A percentile compares a stretch with the other conserved stretches of the same genome.
phyloP scores from a whole-genome alignment of 1,140 invertebrate genomes.

The Wiebesia pumilae region DNA sequence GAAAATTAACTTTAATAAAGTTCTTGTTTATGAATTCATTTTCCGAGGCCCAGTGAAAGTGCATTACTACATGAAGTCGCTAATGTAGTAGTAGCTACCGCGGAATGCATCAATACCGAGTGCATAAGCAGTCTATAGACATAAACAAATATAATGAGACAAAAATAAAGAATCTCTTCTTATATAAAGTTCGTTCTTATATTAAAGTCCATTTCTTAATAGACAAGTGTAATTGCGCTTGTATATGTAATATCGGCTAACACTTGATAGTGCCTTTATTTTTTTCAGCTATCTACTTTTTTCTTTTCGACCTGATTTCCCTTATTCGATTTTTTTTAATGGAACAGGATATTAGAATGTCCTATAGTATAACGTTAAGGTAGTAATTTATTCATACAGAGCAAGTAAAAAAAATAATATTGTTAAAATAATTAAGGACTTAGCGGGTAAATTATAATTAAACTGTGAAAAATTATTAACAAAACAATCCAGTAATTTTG shows the following conservation, averaged over 20 bases:
- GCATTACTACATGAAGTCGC: conserved; percentile 57
- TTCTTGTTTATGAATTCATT: conserved; percentile 36
- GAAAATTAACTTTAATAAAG: neutral
- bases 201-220: neutral
- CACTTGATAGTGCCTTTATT: neutral
- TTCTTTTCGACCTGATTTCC: neutral
- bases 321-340: neutral
- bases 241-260: neutral
- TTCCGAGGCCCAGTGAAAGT: conserved; percentile 58
- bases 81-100: conserved; percentile 4
- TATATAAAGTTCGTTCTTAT: conserved; percentile 4
- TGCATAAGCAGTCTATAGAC: neutral
- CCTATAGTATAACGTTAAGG: neutral
- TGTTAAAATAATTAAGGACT: too few relatives aligned
- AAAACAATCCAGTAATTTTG: too few relatives aligned
- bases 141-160: neutral
- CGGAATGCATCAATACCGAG: conserved; percentile 37
- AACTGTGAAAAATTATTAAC: too few relatives aligned
- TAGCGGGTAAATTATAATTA: too few relatives aligned
- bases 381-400: too few relatives aligned
- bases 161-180: neutral
- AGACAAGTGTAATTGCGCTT: neutral
- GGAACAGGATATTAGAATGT: neutral
- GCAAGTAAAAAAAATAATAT: too few relatives aligned
- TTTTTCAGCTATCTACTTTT: neutral